Evolutionary conservation across 1,140 invertebrate species (phyloP), one percentile per base, ranked within the genome.

Genomic region (Orussus abietinus): DNA sequence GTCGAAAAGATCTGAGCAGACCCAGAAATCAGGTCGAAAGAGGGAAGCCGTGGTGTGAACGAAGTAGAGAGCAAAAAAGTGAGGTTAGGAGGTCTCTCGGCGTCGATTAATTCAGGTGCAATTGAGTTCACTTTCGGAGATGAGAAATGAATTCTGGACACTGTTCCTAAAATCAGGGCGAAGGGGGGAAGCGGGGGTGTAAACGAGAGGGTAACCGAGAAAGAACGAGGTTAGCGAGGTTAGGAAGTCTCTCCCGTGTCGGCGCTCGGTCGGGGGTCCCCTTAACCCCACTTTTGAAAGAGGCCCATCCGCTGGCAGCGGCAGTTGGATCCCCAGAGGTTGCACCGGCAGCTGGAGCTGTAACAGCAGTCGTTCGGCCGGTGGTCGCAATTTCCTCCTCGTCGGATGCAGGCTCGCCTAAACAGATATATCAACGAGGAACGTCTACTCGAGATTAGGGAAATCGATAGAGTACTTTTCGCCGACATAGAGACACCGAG

Each of bases 321-420:
- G 69, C 90, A 93, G 73, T 92, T 93, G 53, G 85, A 83, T 14
- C 89, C 89, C 90, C 90, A 93, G 4, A 92, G 77, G 69, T 92
- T 92, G 78, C 90, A 92, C 25, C 89, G 79, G 74, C 90, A 93
- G 14, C 87, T 84, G 45, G 85, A 86, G 54, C 83, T 87, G 71
- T 84, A 83, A 75, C 90, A 92, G 75, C 90, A 92, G 66, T 90
- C 88, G 33, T 85, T 84, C 0, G 85, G 85, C 31, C 88, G 77
- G 64, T 90, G 84, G 70, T 92, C 89, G 69, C 90, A 93, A 65
- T 84, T 85, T 28, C 84, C 84, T 1, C 83, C 84, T 30, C 87
- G 81, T 50, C 80, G 79, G 44, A 92, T 80, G 75, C 89, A 92
- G 53, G 84, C 85, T 49, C 87, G 80, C 75, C 88, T 90, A 81